These are phyloP conservation scores for Neoniphon sammara DNA, from an alignment of 2,797 vertebrate genomes.

Conservation along the genomic window DNA sequence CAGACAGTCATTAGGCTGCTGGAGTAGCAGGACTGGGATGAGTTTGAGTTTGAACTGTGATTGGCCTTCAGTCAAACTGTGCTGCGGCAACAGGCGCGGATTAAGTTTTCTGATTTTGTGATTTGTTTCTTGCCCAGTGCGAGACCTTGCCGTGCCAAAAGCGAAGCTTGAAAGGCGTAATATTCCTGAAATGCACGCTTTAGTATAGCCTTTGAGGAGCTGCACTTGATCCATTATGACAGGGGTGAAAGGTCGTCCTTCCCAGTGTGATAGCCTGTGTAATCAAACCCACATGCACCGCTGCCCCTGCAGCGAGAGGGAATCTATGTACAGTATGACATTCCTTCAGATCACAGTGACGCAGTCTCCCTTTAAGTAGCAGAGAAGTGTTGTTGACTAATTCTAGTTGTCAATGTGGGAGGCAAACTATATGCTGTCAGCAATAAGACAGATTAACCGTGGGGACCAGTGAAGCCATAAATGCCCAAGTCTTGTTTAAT, in stretches of 20 bases:
- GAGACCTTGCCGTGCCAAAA: neutral
- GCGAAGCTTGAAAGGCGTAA: neutral
- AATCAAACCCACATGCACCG: slow-evolving; percentile 41
- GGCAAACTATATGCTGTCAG: slow-evolving; percentile 10
- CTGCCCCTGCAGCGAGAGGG: slow-evolving; percentile 2
- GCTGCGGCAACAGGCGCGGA: slow-evolving; percentile 21
- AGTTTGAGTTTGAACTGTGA: neutral
- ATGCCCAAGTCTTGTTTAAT: slow-evolving; percentile 37
- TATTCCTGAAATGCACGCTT: slow-evolving; percentile 6
- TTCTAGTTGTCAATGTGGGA: slow-evolving; percentile 42
- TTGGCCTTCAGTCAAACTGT: slow-evolving; percentile 22
- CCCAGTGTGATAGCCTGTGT: slow-evolving; percentile 37
- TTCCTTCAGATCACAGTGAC: slow-evolving; percentile 17
- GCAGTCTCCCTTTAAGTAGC: slow-evolving; percentile 23
- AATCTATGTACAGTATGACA: slow-evolving; percentile 1
- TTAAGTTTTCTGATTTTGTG: neutral
- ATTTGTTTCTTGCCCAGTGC: neutral
- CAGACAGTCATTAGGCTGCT: slow-evolving; percentile 21
- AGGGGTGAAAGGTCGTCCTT: slow-evolving; percentile 26
- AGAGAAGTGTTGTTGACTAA: slow-evolving; percentile 44
- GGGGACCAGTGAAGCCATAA: slow-evolving; percentile 17
- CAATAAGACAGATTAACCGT: slow-evolving; percentile 24
- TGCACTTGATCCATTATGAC: slow-evolving; percentile 16
- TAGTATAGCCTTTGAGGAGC: neutral
- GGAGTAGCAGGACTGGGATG: slow-evolving; percentile 15